A percentile compares a stretch with the other conserved stretches of the same genome.
Evolutionary conservation across 2,113 vertebrate species (phyloP).

Genomic region (Crotophaga sulcirostris): DNA sequence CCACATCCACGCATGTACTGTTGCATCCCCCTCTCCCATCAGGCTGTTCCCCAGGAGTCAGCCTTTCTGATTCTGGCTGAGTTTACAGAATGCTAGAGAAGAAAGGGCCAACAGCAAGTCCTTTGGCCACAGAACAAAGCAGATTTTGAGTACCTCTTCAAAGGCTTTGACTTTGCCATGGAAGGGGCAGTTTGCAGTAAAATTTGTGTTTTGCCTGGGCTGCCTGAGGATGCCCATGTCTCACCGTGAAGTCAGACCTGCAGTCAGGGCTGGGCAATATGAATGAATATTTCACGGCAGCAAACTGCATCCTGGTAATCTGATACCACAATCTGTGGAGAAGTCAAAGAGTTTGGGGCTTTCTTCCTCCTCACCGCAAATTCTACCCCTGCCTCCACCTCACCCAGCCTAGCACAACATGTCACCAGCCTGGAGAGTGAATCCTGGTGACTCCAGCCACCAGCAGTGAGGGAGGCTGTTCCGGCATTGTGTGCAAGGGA

Average conservation of each 20-base stretch:
- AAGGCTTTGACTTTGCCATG: neutral
- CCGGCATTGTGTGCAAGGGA: fast-evolving
- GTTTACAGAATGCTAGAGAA: neutral
- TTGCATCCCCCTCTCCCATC: neutral
- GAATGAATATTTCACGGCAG: neutral
- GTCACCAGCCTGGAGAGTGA: neutral
- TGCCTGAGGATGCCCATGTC: neutral
- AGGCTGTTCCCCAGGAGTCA: neutral
- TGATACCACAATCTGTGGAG: fast-evolving
- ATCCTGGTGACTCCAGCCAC: fast-evolving
- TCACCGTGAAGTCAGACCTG: neutral
- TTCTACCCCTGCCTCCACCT: neutral
- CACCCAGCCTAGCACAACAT: neutral
- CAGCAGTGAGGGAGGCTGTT: neutral
- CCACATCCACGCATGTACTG: fast-evolving
- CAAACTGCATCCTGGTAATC: neutral
- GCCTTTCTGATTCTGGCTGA: neutral
- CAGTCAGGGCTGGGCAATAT: neutral
- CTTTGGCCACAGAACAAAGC: neutral
- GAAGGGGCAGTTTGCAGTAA: neutral
- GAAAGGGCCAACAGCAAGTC: neutral
- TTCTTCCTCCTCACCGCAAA: neutral
- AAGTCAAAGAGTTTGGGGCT: neutral
- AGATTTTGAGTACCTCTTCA: neutral
- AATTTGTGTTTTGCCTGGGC: neutral